Evolutionary conservation across 2,113 vertebrate genomes (phyloP).

Genomic region (Amphilophus citrinellus): DNA sequence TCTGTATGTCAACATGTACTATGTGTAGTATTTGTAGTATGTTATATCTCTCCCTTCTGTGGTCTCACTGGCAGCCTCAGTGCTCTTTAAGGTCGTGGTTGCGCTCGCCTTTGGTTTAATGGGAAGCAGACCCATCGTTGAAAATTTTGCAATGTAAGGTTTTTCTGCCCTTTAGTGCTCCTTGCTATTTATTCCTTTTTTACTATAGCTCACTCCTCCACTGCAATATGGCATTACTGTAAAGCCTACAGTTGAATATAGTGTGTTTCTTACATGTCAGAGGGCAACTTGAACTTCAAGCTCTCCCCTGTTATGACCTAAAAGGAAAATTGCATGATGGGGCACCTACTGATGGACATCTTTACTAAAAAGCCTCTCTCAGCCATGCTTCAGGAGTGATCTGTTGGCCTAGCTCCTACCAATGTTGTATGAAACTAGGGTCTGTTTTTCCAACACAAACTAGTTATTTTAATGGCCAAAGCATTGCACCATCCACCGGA

Average conservation of each 20-base stretch:
- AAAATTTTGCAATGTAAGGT: constrained; percentile 58
- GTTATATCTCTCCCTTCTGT: constrained; percentile 37
- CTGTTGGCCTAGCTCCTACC: background rate
- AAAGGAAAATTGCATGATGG: constrained; percentile 50
- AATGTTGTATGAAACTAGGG: background rate
- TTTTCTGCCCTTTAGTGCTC: constrained; percentile 47
- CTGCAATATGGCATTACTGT: constrained; percentile 50
- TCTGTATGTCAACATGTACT: constrained; percentile 35
- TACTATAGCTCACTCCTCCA: constrained; percentile 36
- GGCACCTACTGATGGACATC: constrained; percentile 56
- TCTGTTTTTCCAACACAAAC: constrained; percentile 27
- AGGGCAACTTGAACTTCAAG: constrained; percentile 39
- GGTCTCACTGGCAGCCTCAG: constrained; percentile 55
- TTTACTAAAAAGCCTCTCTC: constrained; percentile 39
- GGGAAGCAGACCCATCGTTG: constrained; percentile 63
- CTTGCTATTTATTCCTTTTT: constrained; percentile 48
- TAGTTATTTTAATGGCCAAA: constrained; percentile 11
- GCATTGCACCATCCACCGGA: background rate
- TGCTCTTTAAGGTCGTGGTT: constrained; percentile 29
- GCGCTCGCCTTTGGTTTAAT: constrained; percentile 55
- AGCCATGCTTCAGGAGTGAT: background rate
- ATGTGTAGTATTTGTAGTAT: constrained; percentile 41
- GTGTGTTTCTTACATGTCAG: constrained; percentile 62
- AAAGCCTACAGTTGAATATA: constrained; percentile 38
- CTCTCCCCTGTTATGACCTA: background rate